phyloP scores from a whole-genome alignment of 2,797 vertebrate species.

The Channa striata region DNA sequence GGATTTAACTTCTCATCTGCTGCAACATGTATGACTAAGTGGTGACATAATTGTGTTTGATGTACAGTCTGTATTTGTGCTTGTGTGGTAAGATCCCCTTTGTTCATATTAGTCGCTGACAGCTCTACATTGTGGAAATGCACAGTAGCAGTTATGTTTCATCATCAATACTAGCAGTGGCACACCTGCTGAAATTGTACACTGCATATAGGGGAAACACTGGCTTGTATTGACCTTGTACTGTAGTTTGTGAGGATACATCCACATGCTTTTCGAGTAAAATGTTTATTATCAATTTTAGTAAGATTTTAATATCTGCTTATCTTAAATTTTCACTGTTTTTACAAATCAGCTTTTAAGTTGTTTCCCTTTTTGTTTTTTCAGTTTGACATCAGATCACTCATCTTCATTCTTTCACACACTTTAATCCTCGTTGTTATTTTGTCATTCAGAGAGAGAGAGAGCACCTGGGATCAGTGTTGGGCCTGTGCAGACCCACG shows the following conservation, averaged over 20 bases:
- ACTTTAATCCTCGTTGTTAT: slow-evolving; percentile 51
- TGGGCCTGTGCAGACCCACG: slow-evolving; percentile 62
- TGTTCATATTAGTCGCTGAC: no score
- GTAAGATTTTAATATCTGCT: background rate
- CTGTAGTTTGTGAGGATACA: slow-evolving; percentile 13
- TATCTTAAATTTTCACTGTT: slow-evolving; percentile 15
- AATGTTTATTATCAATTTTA: slow-evolving; percentile 16
- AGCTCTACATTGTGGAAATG: background rate
- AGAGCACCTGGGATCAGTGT: slow-evolving; percentile 73
- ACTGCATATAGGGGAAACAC: no score
- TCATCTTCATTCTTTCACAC: slow-evolving; percentile 50
- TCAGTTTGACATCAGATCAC: slow-evolving; percentile 45
- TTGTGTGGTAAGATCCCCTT: background rate
- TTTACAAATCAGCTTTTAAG: slow-evolving; percentile 33
- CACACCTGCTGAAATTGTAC: no score
- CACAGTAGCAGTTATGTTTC: background rate
- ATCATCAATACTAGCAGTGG: background rate
- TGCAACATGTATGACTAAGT: background rate
- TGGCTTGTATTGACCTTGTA: background rate
- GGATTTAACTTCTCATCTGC: no score
- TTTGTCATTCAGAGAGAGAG: slow-evolving; percentile 37
- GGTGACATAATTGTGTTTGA: background rate
- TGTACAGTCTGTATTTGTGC: background rate
- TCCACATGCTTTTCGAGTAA: slow-evolving; percentile 11
- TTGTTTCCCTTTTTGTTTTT: slow-evolving; percentile 38